Conservation (phyloP, 1,140 invertebrate genomes). For the Sycobia sp. region DNA sequence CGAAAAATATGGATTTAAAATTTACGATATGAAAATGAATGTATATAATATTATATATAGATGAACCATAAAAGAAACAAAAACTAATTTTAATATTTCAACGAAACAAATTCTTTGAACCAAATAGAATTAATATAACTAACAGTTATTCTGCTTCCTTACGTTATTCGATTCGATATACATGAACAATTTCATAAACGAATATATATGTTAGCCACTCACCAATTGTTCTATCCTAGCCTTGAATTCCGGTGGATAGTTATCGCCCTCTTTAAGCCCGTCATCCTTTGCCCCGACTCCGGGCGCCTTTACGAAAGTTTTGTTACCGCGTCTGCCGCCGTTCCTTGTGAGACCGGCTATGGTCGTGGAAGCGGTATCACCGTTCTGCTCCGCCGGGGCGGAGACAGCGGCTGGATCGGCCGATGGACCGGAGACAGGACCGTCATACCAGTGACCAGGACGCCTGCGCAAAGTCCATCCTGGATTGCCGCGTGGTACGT, state of each 20-base stretch:
- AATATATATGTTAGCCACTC: constrained; percentile 33
- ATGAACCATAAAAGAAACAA: too few relatives aligned
- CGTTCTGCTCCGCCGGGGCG: constrained; percentile 26
- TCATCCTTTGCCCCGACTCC: constrained; percentile 20
- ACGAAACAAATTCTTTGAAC: too few relatives aligned
- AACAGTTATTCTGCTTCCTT: too few relatives aligned
- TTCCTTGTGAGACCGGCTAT: constrained; percentile 19
- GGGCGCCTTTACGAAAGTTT: constrained; percentile 38
- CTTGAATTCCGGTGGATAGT: constrained; percentile 58
- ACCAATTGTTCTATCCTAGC: constrained; percentile 54
- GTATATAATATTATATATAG: too few relatives aligned
- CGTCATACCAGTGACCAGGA: constrained; percentile 38
- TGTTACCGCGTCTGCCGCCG: constrained; percentile 43
- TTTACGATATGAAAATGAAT: too few relatives aligned
- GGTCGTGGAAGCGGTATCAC: constrained; percentile 9
- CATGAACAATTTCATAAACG: too few relatives aligned
- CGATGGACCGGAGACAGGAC: neutral
- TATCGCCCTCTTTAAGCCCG: constrained; percentile 43
- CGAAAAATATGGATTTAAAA: too few relatives aligned
- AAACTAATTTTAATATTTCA: too few relatives aligned
- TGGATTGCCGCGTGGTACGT: constrained; percentile 42
- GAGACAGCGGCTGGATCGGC: neutral
- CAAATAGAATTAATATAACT: too few relatives aligned
- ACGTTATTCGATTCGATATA: too few relatives aligned
- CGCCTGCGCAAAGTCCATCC: constrained; percentile 54